These are phyloP conservation scores for Plectropomus leopardus DNA, from an alignment of 2,113 vertebrate genomes.

Conservation along the genomic window DNA sequence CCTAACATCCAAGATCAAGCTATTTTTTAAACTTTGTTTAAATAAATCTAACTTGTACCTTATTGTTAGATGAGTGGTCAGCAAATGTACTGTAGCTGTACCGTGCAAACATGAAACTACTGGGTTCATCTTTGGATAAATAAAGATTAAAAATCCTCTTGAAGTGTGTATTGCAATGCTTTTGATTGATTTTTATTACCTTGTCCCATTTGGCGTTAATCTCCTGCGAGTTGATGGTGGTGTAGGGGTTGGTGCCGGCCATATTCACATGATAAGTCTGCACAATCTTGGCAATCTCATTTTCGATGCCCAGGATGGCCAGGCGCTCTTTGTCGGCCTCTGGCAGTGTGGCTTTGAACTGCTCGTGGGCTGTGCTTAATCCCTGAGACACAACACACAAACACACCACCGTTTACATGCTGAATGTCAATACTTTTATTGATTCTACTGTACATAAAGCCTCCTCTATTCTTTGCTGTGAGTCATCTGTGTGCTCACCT, in stretches of 20 bases:
- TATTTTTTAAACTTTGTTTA: no score
- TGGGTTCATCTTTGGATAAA: neutral
- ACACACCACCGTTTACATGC: neutral
- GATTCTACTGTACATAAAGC: neutral
- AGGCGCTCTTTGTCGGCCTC: constrained; percentile 97
- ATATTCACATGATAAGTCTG: constrained; percentile 99
- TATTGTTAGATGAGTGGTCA: no score
- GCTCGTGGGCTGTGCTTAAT: constrained; percentile 96
- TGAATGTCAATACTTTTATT: no score
- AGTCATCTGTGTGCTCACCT: constrained; percentile 82
- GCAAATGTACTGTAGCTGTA: neutral
- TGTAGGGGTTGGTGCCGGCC: constrained; percentile 96
- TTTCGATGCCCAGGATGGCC: constrained; percentile 98
- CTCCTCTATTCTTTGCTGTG: neutral
- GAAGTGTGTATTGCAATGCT: neutral
- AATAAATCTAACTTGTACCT: no score
- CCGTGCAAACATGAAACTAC: neutral
- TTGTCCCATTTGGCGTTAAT: constrained; percentile 98
- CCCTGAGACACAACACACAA: constrained; percentile 84
- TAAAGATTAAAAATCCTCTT: neutral
- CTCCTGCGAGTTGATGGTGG: constrained; percentile 95
- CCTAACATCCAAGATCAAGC: no score
- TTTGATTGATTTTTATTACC: constrained; percentile 72
- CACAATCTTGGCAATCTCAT: constrained; percentile 97
- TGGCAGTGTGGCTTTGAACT: constrained; percentile 98